Evolutionary conservation across 2,888 invertebrate species (phyloP), one percentile per base, ranked within the genome.

Genomic region (Drosophila paramelanica): DNA sequence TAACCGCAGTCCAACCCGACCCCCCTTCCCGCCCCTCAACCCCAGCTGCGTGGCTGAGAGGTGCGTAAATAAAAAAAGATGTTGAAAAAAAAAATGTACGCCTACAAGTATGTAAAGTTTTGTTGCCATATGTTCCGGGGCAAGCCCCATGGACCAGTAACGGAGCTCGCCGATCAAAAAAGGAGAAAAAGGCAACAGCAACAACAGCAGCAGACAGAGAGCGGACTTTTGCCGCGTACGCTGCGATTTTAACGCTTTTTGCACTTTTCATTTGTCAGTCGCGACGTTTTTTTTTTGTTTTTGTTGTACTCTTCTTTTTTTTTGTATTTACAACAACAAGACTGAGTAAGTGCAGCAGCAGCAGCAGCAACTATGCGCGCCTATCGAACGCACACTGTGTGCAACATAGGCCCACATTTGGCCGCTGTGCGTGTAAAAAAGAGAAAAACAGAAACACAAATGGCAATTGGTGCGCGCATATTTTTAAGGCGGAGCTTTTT

Each of bases 401-500:
- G 31, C 70, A 59, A 58, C 58, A 60, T 59, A 70, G 78, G 81
- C 78, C 75, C 71, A 70, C 79, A 67, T 79, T 65, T 64, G 53
- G 70, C 52, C 47, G 43, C 13, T 31, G 77, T 68, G 84, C 77
- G 90, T 75, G 90, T 75, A 89, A 89, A 89, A 89, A 88, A 90
- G 90, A 89, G 90, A 90, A 90, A 89, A 89, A 90, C 76, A 81
- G 87, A 89, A 87, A 89, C 77, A 90, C 88, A 90, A 89, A 85
- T 80, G 79, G 89, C 89, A 89, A 82, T 90, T 90, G 90, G 90
- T 89, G 89, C 90, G 90, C 89, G 81, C 77, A 74, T 80, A 90
- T 88, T 91, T 91, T 91, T 90, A 91, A 90, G 90, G 90, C 90
- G 90, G 90, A 90, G 90, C 91, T 91, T 91, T 90, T 90, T 90